phyloP scores from a whole-genome alignment of 2,797 vertebrate species.

The Podargus strigoides region DNA sequence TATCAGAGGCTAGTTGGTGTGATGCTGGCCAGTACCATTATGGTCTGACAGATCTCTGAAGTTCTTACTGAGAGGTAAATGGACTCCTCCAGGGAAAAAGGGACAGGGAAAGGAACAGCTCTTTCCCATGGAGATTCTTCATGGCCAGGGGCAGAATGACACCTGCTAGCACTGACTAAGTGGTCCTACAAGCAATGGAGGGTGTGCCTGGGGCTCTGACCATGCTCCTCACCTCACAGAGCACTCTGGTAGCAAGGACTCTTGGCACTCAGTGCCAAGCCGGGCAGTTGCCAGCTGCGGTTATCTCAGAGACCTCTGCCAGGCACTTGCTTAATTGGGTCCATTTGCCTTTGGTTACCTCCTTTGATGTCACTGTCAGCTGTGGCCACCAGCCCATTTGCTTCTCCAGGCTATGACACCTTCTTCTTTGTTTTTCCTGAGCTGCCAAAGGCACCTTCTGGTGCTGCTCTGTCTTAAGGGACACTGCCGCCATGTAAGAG shows the following conservation, averaged over 20 bases:
- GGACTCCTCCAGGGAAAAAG: not conserved
- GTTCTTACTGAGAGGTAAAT: not conserved
- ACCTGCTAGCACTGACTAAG: not conserved
- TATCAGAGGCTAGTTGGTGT: not conserved
- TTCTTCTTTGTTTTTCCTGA: not conserved
- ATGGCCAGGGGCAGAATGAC: not conserved
- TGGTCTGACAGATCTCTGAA: not conserved
- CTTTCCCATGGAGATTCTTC: not conserved
- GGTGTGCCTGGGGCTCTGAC: not conserved
- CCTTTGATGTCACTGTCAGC: not conserved
- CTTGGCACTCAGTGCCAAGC: not conserved
- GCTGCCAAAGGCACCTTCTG: not conserved
- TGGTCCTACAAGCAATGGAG: not conserved
- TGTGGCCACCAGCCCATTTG: not conserved
- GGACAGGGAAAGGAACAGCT: not conserved
- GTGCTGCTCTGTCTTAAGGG: not conserved
- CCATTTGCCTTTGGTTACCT: not conserved
- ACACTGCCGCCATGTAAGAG: fast-evolving
- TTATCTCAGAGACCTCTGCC: not conserved
- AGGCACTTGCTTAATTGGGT: not conserved
- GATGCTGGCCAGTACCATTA: not conserved
- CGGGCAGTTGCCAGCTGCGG: not conserved
- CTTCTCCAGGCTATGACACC: not conserved
- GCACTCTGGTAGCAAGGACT: not conserved
- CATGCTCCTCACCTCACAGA: not conserved